These are phyloP conservation scores for Okamejei kenojei DNA, from an alignment of 2,797 vertebrate species.

Conservation along the genomic window DNA sequence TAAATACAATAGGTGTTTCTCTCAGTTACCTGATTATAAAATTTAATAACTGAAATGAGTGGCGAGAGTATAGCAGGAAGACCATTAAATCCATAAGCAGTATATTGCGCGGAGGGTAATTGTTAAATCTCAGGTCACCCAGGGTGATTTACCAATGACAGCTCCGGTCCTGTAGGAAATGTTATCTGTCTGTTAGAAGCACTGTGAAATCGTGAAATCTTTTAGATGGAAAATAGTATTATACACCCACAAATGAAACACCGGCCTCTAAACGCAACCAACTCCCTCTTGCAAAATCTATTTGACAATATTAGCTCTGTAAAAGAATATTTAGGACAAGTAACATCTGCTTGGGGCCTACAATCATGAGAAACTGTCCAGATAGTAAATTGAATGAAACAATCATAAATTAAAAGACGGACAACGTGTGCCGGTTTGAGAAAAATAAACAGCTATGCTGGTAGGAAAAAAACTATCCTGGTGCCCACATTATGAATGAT, in stretches of 20 bases:
- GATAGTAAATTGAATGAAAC: conserved; percentile 5
- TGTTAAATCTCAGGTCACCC: neutral
- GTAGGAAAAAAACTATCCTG: neutral
- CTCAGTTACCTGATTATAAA: neutral
- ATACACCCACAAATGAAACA: neutral
- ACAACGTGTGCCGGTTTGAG: neutral
- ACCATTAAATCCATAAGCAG: neutral
- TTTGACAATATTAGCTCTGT: neutral
- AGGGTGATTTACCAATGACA: neutral
- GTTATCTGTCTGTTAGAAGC: neutral
- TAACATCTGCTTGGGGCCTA: conserved; percentile 17
- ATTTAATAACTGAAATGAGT: neutral
- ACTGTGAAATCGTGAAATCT: conserved; percentile 14
- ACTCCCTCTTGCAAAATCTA: neutral
- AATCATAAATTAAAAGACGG: conserved; percentile 15
- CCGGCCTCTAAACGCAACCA: neutral
- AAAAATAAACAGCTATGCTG: neutral
- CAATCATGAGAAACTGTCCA: neutral
- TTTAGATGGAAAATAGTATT: neutral
- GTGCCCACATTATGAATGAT: neutral
- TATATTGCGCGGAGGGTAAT: neutral
- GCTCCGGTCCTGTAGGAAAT: neutral
- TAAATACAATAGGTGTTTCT: neutral
- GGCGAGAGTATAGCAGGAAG: neutral
- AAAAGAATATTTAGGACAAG: neutral